Conservation (phyloP, 2,113 vertebrate genomes). For the Callocephalon fimbriatum region DNA sequence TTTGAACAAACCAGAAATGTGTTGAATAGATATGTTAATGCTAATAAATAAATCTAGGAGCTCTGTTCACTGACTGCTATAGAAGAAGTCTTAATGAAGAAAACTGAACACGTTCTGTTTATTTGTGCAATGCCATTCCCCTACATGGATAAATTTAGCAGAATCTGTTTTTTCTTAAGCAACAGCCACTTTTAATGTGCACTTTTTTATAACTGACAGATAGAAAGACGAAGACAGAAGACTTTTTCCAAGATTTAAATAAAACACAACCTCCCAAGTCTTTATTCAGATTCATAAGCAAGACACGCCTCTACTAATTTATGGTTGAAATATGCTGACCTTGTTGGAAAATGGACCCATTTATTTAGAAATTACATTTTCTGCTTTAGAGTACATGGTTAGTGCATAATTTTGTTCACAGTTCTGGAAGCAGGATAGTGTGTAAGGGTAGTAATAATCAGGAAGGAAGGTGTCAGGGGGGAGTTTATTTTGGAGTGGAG, state of each 20-base stretch:
- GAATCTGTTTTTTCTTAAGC: background rate
- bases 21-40: background rate
- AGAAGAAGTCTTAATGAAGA: background rate
- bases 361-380: background rate
- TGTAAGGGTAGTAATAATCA: background rate
- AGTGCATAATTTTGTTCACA: background rate
- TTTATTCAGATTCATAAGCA: background rate
- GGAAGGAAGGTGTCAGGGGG: background rate
- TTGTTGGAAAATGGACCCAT: background rate
- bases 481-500: background rate
- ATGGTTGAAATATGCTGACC: background rate
- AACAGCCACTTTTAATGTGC: background rate
- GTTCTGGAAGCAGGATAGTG: background rate
- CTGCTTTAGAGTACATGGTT: background rate
- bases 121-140: background rate
- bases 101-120: background rate
- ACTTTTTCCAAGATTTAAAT: background rate
- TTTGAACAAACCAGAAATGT: background rate
- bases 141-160: background rate
- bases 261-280: background rate
- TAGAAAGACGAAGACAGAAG: background rate
- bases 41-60: background rate
- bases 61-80: background rate
- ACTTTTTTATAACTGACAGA: background rate
- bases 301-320: background rate